Evolutionary conservation across 2,888 invertebrate species (phyloP).

Genomic region (Noctua comes): DNA sequence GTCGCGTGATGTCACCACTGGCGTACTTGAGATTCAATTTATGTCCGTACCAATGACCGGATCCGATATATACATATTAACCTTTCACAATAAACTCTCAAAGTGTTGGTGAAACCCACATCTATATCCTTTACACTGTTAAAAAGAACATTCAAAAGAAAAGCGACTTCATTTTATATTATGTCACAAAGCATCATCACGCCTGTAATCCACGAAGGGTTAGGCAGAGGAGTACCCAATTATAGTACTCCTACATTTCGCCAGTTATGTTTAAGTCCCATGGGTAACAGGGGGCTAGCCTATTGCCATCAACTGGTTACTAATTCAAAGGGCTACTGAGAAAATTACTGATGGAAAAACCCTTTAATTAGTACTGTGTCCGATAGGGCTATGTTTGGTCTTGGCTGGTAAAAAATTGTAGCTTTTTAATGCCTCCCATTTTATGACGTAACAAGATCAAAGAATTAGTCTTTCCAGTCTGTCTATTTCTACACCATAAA

Average conservation of each 20-base stretch:
- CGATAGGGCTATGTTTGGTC: background rate
- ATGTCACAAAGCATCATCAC: no score
- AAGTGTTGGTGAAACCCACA: no score
- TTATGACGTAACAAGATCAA: background rate
- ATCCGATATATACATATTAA: no score
- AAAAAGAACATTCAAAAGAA: no score
- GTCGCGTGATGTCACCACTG: no score
- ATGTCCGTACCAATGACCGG: no score
- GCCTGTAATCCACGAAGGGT: no score
- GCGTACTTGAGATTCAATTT: no score
- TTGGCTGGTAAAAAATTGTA: background rate
- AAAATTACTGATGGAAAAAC: background rate
- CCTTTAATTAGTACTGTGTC: background rate
- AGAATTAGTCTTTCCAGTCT: background rate
- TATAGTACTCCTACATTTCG: background rate
- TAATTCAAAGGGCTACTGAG: background rate
- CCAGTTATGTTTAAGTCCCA: background rate
- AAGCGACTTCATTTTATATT: no score
- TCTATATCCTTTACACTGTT: no score
- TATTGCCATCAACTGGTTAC: background rate
- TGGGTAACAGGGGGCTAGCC: background rate
- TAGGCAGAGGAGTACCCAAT: background rate
- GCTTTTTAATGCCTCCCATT: background rate
- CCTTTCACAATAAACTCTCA: no score
- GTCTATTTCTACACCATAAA: background rate